Conservation (phyloP, 2,113 vertebrate species). For the Planiliza haematocheilus region DNA sequence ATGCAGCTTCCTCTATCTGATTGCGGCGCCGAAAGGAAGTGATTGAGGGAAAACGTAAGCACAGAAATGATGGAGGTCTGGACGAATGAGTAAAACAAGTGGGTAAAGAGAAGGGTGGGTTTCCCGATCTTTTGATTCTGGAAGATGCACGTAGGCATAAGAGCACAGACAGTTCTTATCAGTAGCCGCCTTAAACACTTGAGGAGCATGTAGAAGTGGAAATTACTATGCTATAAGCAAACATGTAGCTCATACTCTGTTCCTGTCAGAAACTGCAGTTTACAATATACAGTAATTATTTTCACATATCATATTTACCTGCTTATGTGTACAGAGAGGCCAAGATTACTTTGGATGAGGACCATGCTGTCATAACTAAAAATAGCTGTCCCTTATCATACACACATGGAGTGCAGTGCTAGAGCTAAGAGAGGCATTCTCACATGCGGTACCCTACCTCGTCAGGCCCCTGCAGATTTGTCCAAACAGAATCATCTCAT, state of each 20-base stretch:
- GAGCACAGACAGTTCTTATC: slow-evolving; percentile 25
- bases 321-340: background rate
- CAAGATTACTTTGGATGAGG: slow-evolving; percentile 5
- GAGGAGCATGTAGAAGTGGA: slow-evolving; percentile 20
- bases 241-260: background rate
- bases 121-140: slow-evolving; percentile 53
- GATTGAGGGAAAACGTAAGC: slow-evolving; percentile 43
- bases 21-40: slow-evolving; percentile 58
- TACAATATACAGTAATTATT: too few relatives aligned
- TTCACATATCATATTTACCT: background rate
- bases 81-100: slow-evolving; percentile 22
- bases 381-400: slow-evolving; percentile 52
- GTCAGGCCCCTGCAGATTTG: slow-evolving; percentile 54
- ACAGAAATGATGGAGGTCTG: slow-evolving; percentile 30
- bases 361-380: slow-evolving; percentile 49
- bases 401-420: slow-evolving; percentile 20
- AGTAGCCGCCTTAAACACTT: background rate
- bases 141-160: slow-evolving; percentile 66
- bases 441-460: slow-evolving; percentile 6
- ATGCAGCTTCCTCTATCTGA: slow-evolving; percentile 57
- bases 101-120: slow-evolving; percentile 53
- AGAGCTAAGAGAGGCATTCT: background rate
- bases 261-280: background rate
- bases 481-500: slow-evolving; percentile 50
- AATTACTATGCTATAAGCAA: background rate